Base-by-base conservation (phyloP, 1,140 invertebrate species). In the Liolophura sinensis region DNA sequence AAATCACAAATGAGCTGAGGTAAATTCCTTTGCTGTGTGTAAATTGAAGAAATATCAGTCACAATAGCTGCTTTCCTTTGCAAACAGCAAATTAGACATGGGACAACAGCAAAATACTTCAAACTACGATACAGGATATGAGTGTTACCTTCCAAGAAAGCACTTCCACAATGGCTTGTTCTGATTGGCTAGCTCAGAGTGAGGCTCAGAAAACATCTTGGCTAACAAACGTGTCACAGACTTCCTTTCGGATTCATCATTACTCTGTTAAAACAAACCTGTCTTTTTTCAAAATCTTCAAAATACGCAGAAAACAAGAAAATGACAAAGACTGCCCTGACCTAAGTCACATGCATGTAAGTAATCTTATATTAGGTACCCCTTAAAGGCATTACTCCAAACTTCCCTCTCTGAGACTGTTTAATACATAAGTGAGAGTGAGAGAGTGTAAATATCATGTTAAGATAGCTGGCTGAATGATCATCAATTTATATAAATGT, bases 161-260 rank as follows among this genome's bases (percentile, higher is more conserved):
- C 92, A 92, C 57, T 90, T 88, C 92, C 96, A 96, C 20, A 98
- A 81, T 31, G 90, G 88, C 18, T 88, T 88, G 81, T 97, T 93
- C 75, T 94, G 91, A 63, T 91, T 89, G 0, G 95, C 95, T 12
- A 99, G 86, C 69, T 90, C 90, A 0, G 95, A 98, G 63, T 94
- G 92, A 75, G 94, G 94, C 78, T 97, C 95, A 0, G 95, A 97
- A 82, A 98, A 99, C 95, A 99, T 97, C 75, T 95, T 89, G 4
- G 96, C 94, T 27, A 99, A 83, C 20, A 98, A 82, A 0, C 94
- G 93, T 3, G 97, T 96, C 0, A 94, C 95, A 56, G 90, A 89
- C 64, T 95, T 88, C 69, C 94, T 85, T 81, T 97, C 95, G 70
- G 88, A 88, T 81, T 96, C 93, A 70, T 92, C 91, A 22, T 92